Evolutionary conservation across 1,140 invertebrate species (phyloP).

Genomic region (Matsumurasca onukii): DNA sequence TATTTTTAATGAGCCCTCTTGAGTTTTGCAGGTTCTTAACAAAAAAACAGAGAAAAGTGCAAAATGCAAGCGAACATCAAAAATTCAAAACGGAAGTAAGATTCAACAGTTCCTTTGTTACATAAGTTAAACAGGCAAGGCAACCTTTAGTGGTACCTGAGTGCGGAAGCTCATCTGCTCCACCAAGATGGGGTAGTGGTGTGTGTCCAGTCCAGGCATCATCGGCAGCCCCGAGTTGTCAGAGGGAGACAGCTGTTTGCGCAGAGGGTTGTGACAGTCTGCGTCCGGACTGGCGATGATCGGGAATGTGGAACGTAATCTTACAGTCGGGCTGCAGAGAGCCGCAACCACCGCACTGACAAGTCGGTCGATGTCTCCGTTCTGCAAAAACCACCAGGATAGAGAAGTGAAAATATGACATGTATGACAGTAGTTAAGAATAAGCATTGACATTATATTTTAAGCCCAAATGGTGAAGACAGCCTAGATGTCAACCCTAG

Average conservation of each 20-base stretch:
- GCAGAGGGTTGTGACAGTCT: slow-evolving; percentile 48
- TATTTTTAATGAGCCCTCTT: no score
- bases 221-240: slow-evolving; percentile 69
- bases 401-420: background rate
- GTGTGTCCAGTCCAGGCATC: slow-evolving; percentile 67
- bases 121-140: background rate
- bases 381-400: slow-evolving; percentile 6
- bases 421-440: no score
- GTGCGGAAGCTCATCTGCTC: slow-evolving; percentile 79
- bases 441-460: no score
- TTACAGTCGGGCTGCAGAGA: slow-evolving; percentile 74
- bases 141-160: slow-evolving; percentile 51
- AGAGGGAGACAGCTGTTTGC: slow-evolving; percentile 62
- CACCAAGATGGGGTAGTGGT: slow-evolving; percentile 77
- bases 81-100: no score
- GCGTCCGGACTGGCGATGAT: slow-evolving; percentile 53
- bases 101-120: no score
- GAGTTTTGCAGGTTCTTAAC: no score
- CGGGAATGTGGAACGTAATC: slow-evolving; percentile 76
- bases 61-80: no score
- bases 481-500: background rate
- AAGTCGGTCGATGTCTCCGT: slow-evolving; percentile 57
- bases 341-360: slow-evolving; percentile 80
- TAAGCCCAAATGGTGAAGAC: slow-evolving; percentile 1
- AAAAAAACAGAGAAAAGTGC: no score